These are phyloP conservation scores for Lepidurus packardi DNA, from an alignment of 1,140 invertebrate species.

Conservation along the genomic window DNA sequence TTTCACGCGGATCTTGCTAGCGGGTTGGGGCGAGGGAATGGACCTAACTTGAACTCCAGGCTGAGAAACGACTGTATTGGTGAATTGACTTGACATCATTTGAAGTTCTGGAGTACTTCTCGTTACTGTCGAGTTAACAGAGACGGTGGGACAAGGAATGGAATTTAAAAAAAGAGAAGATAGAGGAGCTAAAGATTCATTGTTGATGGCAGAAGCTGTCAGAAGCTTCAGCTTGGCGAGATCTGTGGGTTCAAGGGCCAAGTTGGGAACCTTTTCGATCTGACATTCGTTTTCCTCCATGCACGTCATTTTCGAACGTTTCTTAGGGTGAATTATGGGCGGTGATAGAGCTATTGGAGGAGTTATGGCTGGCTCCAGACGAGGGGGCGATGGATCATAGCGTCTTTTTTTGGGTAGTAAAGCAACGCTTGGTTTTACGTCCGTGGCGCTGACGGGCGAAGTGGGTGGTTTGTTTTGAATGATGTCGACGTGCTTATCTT, in stretches of 20 bases:
- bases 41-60: background rate
- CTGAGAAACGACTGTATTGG: background rate
- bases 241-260: background rate
- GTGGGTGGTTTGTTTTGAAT: background rate
- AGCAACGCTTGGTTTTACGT: background rate
- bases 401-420: background rate
- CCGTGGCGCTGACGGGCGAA: background rate
- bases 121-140: background rate
- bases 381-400: background rate
- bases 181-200: background rate
- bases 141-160: background rate
- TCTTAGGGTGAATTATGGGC: background rate
- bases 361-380: background rate
- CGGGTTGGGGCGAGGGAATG: background rate
- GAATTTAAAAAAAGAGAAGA: background rate
- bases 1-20: background rate
- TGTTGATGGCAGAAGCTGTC: background rate
- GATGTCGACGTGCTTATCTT: background rate
- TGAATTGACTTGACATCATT: background rate
- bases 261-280: slow-evolving; percentile 1
- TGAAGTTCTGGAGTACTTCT: background rate
- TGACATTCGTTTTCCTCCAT: background rate
- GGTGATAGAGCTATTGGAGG: background rate
- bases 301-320: background rate
- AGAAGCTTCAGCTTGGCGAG: background rate